Conservation (phyloP, 2,797 vertebrate genomes). For the Pelochelys cantorii region DNA sequence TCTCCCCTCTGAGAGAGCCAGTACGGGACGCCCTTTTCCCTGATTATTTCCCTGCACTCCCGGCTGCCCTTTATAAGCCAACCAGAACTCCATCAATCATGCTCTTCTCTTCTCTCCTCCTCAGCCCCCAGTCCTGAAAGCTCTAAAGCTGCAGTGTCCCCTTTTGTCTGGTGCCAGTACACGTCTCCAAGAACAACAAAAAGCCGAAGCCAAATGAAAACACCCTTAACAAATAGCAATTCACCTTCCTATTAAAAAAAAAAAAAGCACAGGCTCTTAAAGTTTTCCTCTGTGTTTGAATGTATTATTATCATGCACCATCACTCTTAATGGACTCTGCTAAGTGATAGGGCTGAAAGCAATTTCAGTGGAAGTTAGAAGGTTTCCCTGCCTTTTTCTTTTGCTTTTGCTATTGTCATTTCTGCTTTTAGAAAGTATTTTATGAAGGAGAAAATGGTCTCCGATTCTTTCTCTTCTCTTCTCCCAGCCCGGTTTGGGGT, state of each 20-base stretch:
- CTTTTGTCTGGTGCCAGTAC: conserved; percentile 82
- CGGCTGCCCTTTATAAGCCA: conserved; percentile 98
- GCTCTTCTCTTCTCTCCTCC: conserved; percentile 85
- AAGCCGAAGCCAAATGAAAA: background rate
- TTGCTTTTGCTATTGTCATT: background rate
- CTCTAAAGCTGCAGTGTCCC: conserved; percentile 79
- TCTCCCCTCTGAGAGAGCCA: conserved; percentile 89
- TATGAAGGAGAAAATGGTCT: background rate
- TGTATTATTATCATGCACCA: background rate
- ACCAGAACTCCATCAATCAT: conserved; percentile 99
- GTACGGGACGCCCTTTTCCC: conserved; percentile 92
- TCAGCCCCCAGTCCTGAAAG: conserved; percentile 80
- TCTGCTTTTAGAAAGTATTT: background rate
- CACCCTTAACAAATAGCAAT: conserved; percentile 51
- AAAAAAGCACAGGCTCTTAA: background rate
- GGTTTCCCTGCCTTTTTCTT: background rate
- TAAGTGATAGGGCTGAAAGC: background rate
- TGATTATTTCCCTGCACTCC: conserved; percentile 98
- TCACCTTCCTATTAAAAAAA: conserved; percentile 2
- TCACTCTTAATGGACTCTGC: background rate
- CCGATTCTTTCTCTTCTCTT: accelerated
- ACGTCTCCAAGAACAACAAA: conserved; percentile 55
- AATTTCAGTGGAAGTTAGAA: conserved; percentile 14
- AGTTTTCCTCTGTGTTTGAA: background rate
- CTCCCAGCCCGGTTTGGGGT: background rate